These are phyloP conservation scores for Tragelaphus strepsiceros DNA, from an alignment of 2,113 vertebrate species.

Conservation along the genomic window DNA sequence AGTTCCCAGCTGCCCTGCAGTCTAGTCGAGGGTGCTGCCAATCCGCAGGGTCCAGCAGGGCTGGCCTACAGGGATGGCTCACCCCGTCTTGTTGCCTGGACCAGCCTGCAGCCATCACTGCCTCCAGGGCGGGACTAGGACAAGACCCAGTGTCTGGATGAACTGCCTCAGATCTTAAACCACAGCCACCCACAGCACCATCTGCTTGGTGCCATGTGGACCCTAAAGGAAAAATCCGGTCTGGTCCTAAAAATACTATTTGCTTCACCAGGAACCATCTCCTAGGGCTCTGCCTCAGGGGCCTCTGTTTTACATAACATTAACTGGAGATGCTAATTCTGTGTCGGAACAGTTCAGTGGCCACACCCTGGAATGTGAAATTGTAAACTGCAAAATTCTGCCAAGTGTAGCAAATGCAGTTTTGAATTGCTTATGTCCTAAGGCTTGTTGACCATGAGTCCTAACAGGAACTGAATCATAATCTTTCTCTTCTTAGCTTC, in stretches of 20 bases:
- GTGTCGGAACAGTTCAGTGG: neutral
- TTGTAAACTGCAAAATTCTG: conserved; percentile 28
- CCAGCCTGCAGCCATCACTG: neutral
- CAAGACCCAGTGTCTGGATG: neutral
- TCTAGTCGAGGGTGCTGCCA: neutral
- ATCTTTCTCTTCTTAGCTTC: neutral
- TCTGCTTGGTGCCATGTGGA: conserved; percentile 66
- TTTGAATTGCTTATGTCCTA: neutral
- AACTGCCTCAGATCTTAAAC: conserved; percentile 50
- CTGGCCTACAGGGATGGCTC: neutral
- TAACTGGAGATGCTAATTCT: conserved; percentile 61
- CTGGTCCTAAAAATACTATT: conserved; percentile 68
- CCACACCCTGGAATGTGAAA: conserved; percentile 46
- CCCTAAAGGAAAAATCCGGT: conserved; percentile 66
- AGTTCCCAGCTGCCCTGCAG: neutral
- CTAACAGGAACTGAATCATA: neutral
- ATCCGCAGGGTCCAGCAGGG: neutral
- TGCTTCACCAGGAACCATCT: conserved; percentile 31
- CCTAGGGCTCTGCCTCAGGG: neutral
- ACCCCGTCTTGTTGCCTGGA: neutral
- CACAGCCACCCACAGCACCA: conserved; percentile 56
- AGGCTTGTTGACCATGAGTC: neutral
- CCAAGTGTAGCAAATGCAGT: neutral
- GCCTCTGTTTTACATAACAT: conserved; percentile 55
- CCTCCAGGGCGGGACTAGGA: conserved; percentile 6